Conservation (phyloP, 2,888 invertebrate genomes). For the Mythimna lalbum region DNA sequence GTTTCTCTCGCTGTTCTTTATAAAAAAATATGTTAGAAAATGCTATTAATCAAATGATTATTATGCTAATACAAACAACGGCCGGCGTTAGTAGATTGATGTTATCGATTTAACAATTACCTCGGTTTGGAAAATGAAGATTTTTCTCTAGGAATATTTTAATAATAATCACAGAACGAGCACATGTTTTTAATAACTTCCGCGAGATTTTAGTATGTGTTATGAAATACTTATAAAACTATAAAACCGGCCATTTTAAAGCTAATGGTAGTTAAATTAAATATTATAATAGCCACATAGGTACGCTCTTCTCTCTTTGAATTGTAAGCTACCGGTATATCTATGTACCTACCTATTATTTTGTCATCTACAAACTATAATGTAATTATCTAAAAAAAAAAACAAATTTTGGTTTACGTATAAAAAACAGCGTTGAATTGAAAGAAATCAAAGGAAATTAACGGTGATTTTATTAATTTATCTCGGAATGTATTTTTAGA, state of each 20-base stretch:
- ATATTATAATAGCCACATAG: slow-evolving; percentile 11
- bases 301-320: not conserved
- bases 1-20: not conserved
- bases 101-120: not conserved
- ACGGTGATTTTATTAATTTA: too few relatives aligned
- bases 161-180: not conserved
- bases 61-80: not conserved
- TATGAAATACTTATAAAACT: not conserved
- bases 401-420: too few relatives aligned
- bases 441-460: too few relatives aligned
- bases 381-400: too few relatives aligned
- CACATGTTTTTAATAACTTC: not conserved
- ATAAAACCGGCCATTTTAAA: not conserved
- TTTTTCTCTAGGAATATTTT: not conserved
- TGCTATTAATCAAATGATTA: slow-evolving; percentile 3
- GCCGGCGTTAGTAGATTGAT: not conserved
- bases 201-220: not conserved
- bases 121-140: not conserved
- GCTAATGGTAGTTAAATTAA: slow-evolving; percentile 6
- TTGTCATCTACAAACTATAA: too few relatives aligned
- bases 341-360: too few relatives aligned
- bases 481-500: too few relatives aligned
- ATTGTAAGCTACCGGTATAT: slow-evolving; percentile 12
- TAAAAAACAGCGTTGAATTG: too few relatives aligned
- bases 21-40: slow-evolving; percentile 2